Conservation (phyloP, 2,797 vertebrate species). For the Australoheros facetus region DNA sequence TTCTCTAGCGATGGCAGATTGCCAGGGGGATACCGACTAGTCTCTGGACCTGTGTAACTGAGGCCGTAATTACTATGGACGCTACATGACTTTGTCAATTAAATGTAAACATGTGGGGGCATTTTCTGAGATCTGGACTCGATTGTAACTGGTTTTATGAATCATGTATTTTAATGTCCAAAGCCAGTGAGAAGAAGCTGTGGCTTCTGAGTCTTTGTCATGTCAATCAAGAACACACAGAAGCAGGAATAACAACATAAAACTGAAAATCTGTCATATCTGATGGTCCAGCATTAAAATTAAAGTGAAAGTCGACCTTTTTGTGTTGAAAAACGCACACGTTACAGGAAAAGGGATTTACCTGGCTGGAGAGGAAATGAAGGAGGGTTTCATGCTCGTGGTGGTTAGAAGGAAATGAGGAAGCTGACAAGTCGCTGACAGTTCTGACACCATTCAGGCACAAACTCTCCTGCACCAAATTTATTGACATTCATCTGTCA, state of each 20-base stretch:
- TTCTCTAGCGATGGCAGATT: no score
- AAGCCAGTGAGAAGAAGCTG: background rate
- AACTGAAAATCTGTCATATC: slow-evolving; percentile 20
- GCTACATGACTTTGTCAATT: background rate
- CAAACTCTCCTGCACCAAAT: slow-evolving; percentile 27
- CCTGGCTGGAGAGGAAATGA: slow-evolving; percentile 61
- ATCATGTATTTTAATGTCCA: background rate
- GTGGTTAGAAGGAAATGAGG: slow-evolving; percentile 55
- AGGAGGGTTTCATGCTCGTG: slow-evolving; percentile 25
- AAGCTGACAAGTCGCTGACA: slow-evolving; percentile 54
- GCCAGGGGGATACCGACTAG: no score
- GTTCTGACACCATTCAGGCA: slow-evolving; percentile 44
- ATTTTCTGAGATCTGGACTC: background rate
- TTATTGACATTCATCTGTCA: slow-evolving; percentile 42
- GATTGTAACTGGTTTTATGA: background rate
- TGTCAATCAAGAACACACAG: background rate
- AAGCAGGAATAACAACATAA: background rate
- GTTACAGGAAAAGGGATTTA: slow-evolving; percentile 37
- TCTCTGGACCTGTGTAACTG: background rate
- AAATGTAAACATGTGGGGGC: background rate
- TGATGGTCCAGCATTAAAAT: slow-evolving; percentile 28
- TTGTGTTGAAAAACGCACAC: slow-evolving; percentile 18
- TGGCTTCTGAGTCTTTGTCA: background rate
- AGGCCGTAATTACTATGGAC: background rate
- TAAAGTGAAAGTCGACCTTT: background rate